A percentile compares a stretch with the other conserved stretches of the same genome.
These are phyloP conservation scores for Amphilophus citrinellus DNA, from an alignment of 2,113 vertebrate genomes.

Conservation along the genomic window DNA sequence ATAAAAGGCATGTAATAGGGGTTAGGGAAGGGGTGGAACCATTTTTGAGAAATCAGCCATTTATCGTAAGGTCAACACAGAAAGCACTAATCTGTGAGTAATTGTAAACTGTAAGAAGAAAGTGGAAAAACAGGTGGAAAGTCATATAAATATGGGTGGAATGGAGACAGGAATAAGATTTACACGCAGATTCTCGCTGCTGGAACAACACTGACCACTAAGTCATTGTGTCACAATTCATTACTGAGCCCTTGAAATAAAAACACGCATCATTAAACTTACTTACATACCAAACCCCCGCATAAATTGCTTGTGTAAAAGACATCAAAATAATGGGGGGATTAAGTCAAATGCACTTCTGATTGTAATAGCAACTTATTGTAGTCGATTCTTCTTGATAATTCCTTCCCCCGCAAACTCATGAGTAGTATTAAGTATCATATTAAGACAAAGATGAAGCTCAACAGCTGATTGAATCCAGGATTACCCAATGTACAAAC, in stretches of 20 bases:
- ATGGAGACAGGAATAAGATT: background rate
- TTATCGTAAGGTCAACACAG: slow-evolving; percentile 12
- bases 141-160: background rate
- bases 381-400: slow-evolving; percentile 2
- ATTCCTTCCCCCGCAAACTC: background rate
- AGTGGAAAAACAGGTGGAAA: background rate
- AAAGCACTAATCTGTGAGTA: background rate
- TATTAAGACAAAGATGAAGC: slow-evolving; percentile 1
- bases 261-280: background rate
- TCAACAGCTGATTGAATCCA: background rate
- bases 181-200: background rate
- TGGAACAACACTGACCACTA: background rate
- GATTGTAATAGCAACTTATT: slow-evolving; percentile 46
- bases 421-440: slow-evolving; percentile 16
- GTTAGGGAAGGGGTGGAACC: background rate
- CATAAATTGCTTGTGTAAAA: background rate
- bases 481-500: background rate
- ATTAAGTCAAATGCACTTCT: slow-evolving; percentile 22
- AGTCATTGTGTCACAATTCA: background rate
- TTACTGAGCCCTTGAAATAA: background rate
- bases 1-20: background rate
- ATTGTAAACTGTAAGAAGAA: slow-evolving; percentile 22
- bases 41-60: background rate
- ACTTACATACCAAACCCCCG: slow-evolving; percentile 14
- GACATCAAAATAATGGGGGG: background rate